Base-by-base conservation (phyloP, 2,113 vertebrate genomes). In the Himantopus leucocephalus region DNA sequence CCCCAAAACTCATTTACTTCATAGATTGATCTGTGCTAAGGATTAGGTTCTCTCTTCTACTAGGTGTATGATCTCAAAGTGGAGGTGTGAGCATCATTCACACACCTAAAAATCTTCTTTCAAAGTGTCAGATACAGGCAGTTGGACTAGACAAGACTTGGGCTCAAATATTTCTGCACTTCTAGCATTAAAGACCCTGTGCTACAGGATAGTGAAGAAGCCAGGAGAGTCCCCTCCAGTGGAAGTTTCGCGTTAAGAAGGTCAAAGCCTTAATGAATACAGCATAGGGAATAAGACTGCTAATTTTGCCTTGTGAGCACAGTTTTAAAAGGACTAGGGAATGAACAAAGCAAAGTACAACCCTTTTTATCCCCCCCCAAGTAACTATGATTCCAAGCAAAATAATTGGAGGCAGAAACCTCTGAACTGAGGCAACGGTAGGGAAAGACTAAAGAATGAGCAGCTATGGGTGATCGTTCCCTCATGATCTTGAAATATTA, bases 261-360 rank as follows among this genome's bases (percentile, higher is more conserved):
- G 91, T 81, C 79, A 96, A 89, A 96, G 52, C 27, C 72, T 84
- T 81, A 71, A 91, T 64, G 39, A 92, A 68, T 52, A 84, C 47
- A 74, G n/a, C 2, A 1, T 16, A 71, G 67, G 50, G 55, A 95
- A 83, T 72, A 81, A 85, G 41, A 34, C 58, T 68, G 66, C 52
- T 79, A 88, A 82, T 93, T 95, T 74, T 87, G 47, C 59, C 64
- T 71, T 34, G 21, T 87, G 43, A 96, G 30, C 32, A 56, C 20
- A 55, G 18, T 78, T 80, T 89, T 78, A 30, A 91, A 88, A 92
- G 14, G 43, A 85, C 59, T 24, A 55, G 29, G 15, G 35, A 91
- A 96, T 14, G 60, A 89, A 74, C n/a, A 91, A 89, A 62, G 68
- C 15, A n/a, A 88, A 92, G 14, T 19, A 83, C 15, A 52, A 63